Conservation (phyloP, 1,140 invertebrate genomes). For the Metaphire vulgaris region DNA sequence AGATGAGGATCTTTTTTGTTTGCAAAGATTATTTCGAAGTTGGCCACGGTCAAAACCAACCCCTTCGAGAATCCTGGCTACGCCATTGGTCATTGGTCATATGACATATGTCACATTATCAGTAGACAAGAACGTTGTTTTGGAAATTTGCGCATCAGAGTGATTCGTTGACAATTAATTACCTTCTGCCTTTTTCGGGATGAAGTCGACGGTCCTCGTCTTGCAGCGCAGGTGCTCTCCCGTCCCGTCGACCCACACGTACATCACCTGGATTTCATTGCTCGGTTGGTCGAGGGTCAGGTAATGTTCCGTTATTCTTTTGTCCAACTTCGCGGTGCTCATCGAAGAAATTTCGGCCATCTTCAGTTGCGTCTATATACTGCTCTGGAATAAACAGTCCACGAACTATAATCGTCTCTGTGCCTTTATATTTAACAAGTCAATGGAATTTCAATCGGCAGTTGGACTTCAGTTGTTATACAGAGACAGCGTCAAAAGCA, state of each 20-base stretch:
- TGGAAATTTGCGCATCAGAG: too few relatives aligned
- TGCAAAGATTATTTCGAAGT: too few relatives aligned
- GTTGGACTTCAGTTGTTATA: too few relatives aligned
- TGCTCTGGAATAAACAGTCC: too few relatives aligned
- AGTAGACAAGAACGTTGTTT: too few relatives aligned
- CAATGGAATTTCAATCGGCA: not conserved
- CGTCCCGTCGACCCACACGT: conserved; percentile 93
- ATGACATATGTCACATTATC: too few relatives aligned
- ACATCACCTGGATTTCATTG: conserved; percentile 65
- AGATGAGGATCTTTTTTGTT: too few relatives aligned
- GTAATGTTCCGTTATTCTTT: conserved; percentile 66
- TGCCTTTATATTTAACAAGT: not conserved
- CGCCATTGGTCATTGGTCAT: too few relatives aligned
- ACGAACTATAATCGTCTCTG: not conserved
- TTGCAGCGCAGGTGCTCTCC: conserved; percentile 81
- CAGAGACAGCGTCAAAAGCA: not conserved
- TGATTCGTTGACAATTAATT: too few relatives aligned
- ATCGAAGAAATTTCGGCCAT: not conserved
- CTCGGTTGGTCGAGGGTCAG: conserved; percentile 68
- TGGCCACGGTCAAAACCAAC: too few relatives aligned
- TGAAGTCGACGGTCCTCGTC: conserved; percentile 72
- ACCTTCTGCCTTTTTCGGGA: conserved; percentile 67
- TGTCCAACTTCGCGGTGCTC: conserved; percentile 51
- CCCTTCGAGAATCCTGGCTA: too few relatives aligned
- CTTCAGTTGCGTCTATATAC: not conserved